Conservation (phyloP, 2,888 invertebrate genomes). For the Apodemia duryi region DNA sequence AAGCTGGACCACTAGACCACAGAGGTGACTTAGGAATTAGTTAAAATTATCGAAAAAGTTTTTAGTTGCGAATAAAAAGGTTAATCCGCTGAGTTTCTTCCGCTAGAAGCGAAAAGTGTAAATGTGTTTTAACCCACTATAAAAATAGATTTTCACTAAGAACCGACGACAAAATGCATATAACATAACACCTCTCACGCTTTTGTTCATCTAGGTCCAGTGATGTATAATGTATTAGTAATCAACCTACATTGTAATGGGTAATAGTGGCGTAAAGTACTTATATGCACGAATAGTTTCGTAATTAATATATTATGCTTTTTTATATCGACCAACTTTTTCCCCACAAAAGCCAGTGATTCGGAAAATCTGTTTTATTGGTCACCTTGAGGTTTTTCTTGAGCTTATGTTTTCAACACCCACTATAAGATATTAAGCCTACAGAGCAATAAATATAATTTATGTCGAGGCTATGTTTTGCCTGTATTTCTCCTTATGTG, state of each 20-base stretch:
- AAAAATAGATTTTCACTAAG: no score
- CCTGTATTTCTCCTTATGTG: conserved; percentile 9
- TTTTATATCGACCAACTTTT: conserved; percentile 38
- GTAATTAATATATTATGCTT: conserved; percentile 41
- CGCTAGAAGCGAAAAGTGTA: no score
- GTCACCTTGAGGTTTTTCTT: conserved; percentile 7
- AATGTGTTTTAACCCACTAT: no score
- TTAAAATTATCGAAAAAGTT: no score
- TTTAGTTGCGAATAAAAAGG: no score
- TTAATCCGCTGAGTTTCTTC: no score
- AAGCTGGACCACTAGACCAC: no score
- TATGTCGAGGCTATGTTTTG: conserved; percentile 23
- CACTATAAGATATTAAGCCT: conserved; percentile 10
- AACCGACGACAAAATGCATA: no score
- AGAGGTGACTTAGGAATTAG: no score
- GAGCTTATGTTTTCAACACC: conserved; percentile 2
- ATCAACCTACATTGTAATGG: background rate
- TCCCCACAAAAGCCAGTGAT: conserved; percentile 39
- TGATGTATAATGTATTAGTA: background rate
- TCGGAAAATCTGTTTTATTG: conserved; percentile 43
- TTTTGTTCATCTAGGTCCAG: no score
- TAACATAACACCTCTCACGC: no score
- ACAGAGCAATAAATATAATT: conserved; percentile 21
- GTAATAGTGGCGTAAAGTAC: conserved; percentile 29
- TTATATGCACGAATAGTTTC: conserved; percentile 45